Base-by-base conservation (phyloP, 2,888 invertebrate species). In the Ectobius pallidus region DNA sequence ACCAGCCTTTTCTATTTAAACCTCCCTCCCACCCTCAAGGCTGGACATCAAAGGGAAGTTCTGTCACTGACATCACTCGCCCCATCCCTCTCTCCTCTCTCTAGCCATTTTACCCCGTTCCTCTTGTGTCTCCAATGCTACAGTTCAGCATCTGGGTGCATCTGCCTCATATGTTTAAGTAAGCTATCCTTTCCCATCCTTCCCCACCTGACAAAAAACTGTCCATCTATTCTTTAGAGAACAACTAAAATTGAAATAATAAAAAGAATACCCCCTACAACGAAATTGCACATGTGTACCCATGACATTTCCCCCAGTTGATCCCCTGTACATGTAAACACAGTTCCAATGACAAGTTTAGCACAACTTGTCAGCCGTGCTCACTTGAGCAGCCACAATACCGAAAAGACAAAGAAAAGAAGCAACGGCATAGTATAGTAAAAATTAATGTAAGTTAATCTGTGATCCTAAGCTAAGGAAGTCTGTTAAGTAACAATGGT, bases 11-110 rank as follows among this genome's bases (percentile, higher is more conserved):
- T 74, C 74, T 74, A 74, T 74, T 74, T 74, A 74, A 74, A 74
- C 72, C 62, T 63, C 74, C 62, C 71, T 39, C 73, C 65, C 44
- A 52, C 69, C 65, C 65, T 61, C 62, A 63, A 69, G 74, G 72
- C 74, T 72, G 74, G 74, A 74, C 74, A 74, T 74, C 74, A 72
- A 74, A 74, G 74, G 69, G 71, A 74, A 74, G 69, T 71, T 74
- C 74, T 72, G 74, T 63, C 71, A 72, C 72, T 74, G 74, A 74
- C 74, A 74, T 72, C 69, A 74, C 65, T 72, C 74, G 62, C 49
- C 69, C 74, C 58, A 20, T 7, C 3, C 72, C 25, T 44, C n/a
- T 16, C 11, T 16, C 30, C 22, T 42, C 58, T 30, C 46, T 52
- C 69, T 39, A 52, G 34, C 55, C 32, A 30, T 49, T 68, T 68